Evolutionary conservation across 2,113 vertebrate species (phyloP).

Genomic region (Morone chrysops): DNA sequence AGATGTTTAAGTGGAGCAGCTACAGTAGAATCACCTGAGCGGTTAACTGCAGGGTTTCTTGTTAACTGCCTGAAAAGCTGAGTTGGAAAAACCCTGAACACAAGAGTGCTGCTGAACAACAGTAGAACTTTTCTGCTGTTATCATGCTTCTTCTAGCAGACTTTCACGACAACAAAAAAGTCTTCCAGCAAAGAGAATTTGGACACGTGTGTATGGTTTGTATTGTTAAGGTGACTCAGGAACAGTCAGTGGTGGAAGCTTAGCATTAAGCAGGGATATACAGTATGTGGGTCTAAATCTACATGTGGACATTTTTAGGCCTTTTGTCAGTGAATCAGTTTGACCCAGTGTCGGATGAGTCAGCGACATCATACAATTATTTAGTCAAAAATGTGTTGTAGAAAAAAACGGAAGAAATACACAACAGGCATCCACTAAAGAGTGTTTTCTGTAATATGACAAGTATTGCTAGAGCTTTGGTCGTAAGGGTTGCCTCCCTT

Average conservation of each 20-base stretch:
- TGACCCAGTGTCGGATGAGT: too few relatives aligned
- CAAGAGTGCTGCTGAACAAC: neutral
- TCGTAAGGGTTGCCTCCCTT: neutral
- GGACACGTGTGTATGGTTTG: neutral
- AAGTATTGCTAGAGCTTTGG: neutral
- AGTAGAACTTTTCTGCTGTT: neutral
- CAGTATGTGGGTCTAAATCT: neutral
- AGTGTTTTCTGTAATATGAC: too few relatives aligned
- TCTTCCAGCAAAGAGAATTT: neutral
- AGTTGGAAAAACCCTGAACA: neutral
- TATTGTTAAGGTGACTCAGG: neutral
- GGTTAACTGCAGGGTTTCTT: neutral
- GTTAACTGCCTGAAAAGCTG: neutral
- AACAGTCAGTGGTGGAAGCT: neutral
- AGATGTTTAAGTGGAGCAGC: slow-evolving; percentile 8
- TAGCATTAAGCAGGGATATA: neutral
- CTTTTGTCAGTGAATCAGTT: too few relatives aligned
- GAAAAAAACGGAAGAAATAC: neutral
- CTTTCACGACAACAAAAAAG: neutral
- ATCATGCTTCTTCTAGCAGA: neutral
- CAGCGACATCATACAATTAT: too few relatives aligned
- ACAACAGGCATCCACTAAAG: neutral
- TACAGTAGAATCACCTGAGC: neutral
- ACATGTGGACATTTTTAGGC: too few relatives aligned
- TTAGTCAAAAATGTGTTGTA: too few relatives aligned